Conservation (phyloP, 2,797 vertebrate species). For the Pseudotriccus pelzelni region DNA sequence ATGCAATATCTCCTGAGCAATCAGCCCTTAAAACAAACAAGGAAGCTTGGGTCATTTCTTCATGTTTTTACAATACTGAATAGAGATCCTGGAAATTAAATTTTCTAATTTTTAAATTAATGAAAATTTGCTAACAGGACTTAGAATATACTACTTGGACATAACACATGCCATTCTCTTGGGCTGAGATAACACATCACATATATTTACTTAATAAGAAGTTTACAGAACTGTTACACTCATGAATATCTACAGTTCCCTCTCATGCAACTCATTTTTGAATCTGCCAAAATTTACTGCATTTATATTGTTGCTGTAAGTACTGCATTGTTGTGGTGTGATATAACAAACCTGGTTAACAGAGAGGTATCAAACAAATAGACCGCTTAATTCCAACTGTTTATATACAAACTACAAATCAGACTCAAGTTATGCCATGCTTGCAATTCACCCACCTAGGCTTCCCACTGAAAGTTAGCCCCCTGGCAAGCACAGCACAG, state of each 20-base stretch:
- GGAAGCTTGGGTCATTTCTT: neutral
- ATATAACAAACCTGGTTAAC: neutral
- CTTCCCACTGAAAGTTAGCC: neutral
- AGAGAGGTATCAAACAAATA: neutral
- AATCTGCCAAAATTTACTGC: neutral
- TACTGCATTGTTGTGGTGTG: neutral
- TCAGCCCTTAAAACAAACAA: neutral
- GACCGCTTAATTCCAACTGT: neutral
- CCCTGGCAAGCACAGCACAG: neutral
- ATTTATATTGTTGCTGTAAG: neutral
- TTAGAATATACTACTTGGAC: neutral
- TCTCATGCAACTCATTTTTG: neutral
- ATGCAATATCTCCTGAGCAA: neutral
- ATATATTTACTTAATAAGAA: neutral
- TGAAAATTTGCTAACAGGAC: neutral
- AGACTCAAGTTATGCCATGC: neutral
- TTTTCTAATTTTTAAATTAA: neutral
- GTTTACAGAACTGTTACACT: neutral
- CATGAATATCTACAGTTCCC: neutral
- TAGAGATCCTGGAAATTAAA: neutral
- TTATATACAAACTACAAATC: neutral
- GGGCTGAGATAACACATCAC: neutral
- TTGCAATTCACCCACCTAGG: neutral
- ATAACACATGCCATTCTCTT: neutral
- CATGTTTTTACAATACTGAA: neutral